Conservation (phyloP, 1,140 invertebrate genomes). For the Temnothorax longispinosus region DNA sequence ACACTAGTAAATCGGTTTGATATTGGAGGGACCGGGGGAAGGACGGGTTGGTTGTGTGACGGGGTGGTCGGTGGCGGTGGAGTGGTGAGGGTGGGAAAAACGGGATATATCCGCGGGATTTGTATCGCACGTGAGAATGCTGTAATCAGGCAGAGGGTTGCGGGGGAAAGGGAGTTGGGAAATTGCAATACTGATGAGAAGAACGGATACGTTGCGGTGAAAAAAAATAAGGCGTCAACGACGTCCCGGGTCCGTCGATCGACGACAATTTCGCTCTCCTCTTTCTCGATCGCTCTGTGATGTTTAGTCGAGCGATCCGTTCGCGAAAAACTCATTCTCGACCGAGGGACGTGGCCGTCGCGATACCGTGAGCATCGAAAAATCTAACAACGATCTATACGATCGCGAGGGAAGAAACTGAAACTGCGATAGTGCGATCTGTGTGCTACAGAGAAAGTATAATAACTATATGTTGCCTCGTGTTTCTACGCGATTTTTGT, state of each 20-base stretch:
- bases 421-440: slow-evolving; percentile 63
- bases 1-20: slow-evolving; percentile 81
- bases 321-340: slow-evolving; percentile 32
- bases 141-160: slow-evolving; percentile 49
- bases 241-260: slow-evolving; percentile 56
- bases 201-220: slow-evolving; percentile 66
- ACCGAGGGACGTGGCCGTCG: slow-evolving; percentile 54
- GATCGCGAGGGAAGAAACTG: slow-evolving; percentile 66
- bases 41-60: slow-evolving; percentile 36
- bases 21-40: slow-evolving; percentile 64
- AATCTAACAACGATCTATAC: slow-evolving; percentile 62
- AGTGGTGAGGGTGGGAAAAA: slow-evolving; percentile 24
- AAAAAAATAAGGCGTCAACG: slow-evolving; percentile 64
- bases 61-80: slow-evolving; percentile 10
- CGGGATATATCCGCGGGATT: slow-evolving; percentile 48
- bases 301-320: not conserved
- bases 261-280: slow-evolving; percentile 1
- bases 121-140: slow-evolving; percentile 39
- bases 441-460: slow-evolving; percentile 43
- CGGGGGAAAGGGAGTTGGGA: slow-evolving; percentile 34
- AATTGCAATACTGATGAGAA: slow-evolving; percentile 62
- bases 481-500: slow-evolving; percentile 60
- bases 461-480: slow-evolving; percentile 59
- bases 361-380: slow-evolving; percentile 62
- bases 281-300: not conserved